phyloP scores from a whole-genome alignment of 2,888 invertebrate genomes.

The Blastobasis adustella region DNA sequence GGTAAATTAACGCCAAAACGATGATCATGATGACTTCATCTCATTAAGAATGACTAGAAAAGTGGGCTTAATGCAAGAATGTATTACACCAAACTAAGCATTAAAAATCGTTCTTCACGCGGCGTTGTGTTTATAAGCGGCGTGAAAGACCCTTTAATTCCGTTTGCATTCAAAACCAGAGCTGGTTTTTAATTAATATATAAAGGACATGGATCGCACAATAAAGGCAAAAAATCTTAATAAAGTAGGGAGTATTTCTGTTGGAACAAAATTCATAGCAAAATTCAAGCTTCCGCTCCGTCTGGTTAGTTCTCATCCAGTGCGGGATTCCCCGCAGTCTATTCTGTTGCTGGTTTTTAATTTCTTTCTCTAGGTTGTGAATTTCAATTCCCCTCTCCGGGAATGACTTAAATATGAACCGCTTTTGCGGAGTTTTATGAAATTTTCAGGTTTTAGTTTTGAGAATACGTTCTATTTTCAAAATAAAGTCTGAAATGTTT shows the following conservation, averaged over 20 bases:
- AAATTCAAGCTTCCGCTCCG: constrained; percentile 13
- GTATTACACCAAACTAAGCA: too few relatives aligned
- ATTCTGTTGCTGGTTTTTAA: constrained; percentile 48
- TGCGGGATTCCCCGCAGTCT: constrained; percentile 35
- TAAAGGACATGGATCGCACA: background rate
- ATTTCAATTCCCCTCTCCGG: constrained; percentile 43
- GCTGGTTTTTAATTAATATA: constrained; percentile 3
- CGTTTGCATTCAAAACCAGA: background rate
- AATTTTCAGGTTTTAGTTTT: background rate
- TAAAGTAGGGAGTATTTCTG: constrained; percentile 12
- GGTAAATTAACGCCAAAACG: too few relatives aligned
- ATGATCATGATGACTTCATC: too few relatives aligned
- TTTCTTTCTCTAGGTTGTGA: constrained; percentile 42
- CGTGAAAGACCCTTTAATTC: too few relatives aligned
- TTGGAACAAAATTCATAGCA: constrained; percentile 1
- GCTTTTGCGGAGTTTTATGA: constrained; percentile 30
- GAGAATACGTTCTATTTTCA: background rate
- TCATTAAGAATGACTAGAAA: too few relatives aligned
- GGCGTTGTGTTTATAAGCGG: too few relatives aligned
- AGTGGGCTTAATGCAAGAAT: too few relatives aligned
- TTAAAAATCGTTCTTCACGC: too few relatives aligned
- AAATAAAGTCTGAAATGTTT: background rate
- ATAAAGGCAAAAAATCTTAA: constrained; percentile 9
- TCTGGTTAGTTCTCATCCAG: constrained; percentile 28
- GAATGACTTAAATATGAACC: constrained; percentile 37